These are phyloP conservation scores for Platycnemis pennipes DNA, from an alignment of 2,888 invertebrate species.

Conservation along the genomic window DNA sequence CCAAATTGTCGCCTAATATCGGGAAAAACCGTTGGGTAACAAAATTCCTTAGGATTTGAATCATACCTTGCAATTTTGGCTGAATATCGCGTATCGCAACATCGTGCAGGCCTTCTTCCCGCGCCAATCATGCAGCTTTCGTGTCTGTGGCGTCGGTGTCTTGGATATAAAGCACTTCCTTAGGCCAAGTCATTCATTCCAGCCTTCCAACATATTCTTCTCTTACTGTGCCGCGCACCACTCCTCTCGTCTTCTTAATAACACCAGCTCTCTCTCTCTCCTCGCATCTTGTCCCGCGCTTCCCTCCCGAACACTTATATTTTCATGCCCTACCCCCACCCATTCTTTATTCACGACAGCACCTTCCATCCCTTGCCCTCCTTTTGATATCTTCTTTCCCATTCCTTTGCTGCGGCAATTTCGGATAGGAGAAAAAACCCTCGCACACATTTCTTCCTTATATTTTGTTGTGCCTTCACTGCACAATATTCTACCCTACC, in stretches of 20 bases:
- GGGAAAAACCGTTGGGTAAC: no score
- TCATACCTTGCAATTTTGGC: no score
- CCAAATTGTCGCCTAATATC: no score
- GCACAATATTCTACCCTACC: not conserved
- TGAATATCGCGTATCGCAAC: not conserved
- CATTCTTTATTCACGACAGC: slow-evolving; percentile 40
- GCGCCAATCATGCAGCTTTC: not conserved
- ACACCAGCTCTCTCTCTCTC: not conserved
- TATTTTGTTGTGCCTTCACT: not conserved
- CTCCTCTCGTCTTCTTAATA: not conserved
- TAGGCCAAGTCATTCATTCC: not conserved
- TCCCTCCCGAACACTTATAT: not conserved
- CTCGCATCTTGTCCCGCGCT: no score
- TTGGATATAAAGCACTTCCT: not conserved
- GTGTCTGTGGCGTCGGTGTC: not conserved
- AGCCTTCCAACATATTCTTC: not conserved
- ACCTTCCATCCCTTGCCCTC: slow-evolving; percentile 11
- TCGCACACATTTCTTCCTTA: not conserved
- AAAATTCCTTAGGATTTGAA: no score
- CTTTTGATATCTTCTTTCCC: not conserved
- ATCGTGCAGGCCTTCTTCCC: not conserved
- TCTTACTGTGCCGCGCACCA: not conserved
- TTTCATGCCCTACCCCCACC: slow-evolving; percentile 14
- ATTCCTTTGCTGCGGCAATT: not conserved
- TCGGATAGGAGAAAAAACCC: not conserved